A percentile compares a stretch with the other conserved stretches of the same genome.
Evolutionary conservation across 1,140 invertebrate genomes (phyloP).

Genomic region (Phymorhynchus buccinoides): DNA sequence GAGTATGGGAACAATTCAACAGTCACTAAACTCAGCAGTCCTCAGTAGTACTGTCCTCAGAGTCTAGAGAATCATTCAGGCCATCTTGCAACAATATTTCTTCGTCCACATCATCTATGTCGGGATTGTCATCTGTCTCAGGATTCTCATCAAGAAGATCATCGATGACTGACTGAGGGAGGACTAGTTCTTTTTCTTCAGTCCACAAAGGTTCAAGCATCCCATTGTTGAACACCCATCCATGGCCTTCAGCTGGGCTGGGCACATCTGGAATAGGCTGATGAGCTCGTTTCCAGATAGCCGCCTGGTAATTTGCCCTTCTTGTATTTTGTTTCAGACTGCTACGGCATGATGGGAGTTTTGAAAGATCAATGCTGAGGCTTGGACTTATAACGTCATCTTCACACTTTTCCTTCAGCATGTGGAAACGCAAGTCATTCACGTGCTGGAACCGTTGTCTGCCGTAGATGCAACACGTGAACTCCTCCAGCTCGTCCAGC

Average conservation of each 20-base stretch:
- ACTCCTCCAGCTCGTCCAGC: constrained; percentile 15
- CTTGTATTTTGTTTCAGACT: background rate
- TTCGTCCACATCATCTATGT: too few relatives aligned
- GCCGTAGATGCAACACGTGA: constrained; percentile 22
- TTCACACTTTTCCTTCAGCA: background rate
- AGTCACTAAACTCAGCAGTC: too few relatives aligned
- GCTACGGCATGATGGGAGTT: background rate
- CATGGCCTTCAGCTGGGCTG: background rate
- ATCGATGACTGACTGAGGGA: background rate
- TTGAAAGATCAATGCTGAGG: background rate
- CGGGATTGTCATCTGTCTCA: too few relatives aligned
- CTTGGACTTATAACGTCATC: background rate
- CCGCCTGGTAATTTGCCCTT: background rate
- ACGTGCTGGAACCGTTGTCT: background rate
- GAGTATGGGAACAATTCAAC: too few relatives aligned
- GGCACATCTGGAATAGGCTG: background rate
- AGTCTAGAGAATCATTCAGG: too few relatives aligned
- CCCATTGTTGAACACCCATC: background rate
- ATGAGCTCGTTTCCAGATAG: background rate
- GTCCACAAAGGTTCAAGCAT: background rate
- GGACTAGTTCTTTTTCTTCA: background rate
- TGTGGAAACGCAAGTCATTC: background rate
- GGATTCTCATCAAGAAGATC: too few relatives aligned
- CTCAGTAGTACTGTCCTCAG: too few relatives aligned
- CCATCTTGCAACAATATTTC: too few relatives aligned